Base-by-base conservation (phyloP, 2,113 vertebrate genomes). In the Theristicus caerulescens region DNA sequence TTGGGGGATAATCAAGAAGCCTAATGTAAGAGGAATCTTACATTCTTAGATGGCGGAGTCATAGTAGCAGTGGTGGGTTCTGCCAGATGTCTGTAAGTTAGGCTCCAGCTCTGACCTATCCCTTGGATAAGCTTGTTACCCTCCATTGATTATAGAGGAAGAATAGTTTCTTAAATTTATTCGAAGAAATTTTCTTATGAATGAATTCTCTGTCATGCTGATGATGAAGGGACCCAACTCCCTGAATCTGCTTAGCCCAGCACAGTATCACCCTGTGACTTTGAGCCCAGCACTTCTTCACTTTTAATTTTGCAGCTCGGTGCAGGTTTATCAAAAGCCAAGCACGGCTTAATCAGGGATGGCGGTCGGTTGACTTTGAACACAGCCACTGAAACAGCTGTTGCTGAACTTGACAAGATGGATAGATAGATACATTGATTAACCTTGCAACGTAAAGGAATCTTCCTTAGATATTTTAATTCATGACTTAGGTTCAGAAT, bases 341-440 rank as follows among this genome's bases (percentile, higher is more conserved):
- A 16, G 79, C 66, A 32, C 1, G 0, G 74, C 49, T 92, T 76
- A 65, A 90, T 94, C 62, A 4, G 91, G 79, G 71, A 40, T 88
- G 85, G 90, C 14, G 1, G 54, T 66, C 1, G 1, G 38, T 38
- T 91, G 90, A 44, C 94, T 94, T 92, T 92, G 94, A 95, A 73
- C 54, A 7, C 36, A 22, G 94, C 29, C 44, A 8, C 76, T 83
- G 95, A 10, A 88, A 65, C 86, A 92, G 40, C 67, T 94, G 76
- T 80, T 92, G 86, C 83, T 92, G 86, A 51, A 5, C 80, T 58
- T 78, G 91, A 64, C 80, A 64, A 55, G 95, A 83, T 88, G 86
- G 59, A 81, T 54, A 94, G 59, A 81, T 54, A 94, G 91, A 95
- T 94, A 95, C 93, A 91, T 77, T 83, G 94, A 95, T 96, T 96